These are phyloP conservation scores for Eleginops maclovinus DNA, from an alignment of 2,113 vertebrate genomes.

Conservation along the genomic window DNA sequence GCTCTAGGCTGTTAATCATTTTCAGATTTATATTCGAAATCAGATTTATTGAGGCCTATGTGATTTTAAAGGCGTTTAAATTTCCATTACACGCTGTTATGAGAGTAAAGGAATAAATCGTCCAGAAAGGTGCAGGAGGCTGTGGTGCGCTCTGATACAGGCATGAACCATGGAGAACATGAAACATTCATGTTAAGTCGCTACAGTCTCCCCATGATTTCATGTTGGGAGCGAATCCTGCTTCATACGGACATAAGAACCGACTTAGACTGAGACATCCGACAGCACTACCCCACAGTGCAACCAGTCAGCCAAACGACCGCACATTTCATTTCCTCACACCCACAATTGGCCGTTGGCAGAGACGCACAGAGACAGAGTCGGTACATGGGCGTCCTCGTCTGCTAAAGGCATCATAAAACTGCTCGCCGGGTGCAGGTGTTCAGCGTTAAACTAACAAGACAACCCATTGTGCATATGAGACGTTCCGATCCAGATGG, in stretches of 20 bases:
- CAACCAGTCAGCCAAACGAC: slow-evolving; percentile 63
- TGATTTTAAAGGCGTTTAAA: slow-evolving; percentile 38
- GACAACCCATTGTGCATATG: slow-evolving; percentile 80
- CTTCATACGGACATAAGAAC: slow-evolving; percentile 59
- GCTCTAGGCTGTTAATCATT: slow-evolving; percentile 37
- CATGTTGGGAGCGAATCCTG: slow-evolving; percentile 59
- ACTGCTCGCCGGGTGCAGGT: slow-evolving; percentile 59
- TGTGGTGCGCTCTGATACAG: slow-evolving; percentile 59
- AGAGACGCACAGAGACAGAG: slow-evolving; percentile 60
- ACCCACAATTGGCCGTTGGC: slow-evolving; percentile 67
- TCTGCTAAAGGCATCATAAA: slow-evolving; percentile 62
- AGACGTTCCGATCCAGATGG: slow-evolving; percentile 85
- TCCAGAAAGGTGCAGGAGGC: slow-evolving; percentile 49
- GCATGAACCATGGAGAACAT: slow-evolving; percentile 66
- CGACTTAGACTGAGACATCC: slow-evolving; percentile 58
- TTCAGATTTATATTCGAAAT: slow-evolving; percentile 36
- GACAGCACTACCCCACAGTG: slow-evolving; percentile 52
- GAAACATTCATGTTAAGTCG: slow-evolving; percentile 70
- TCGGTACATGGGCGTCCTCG: slow-evolving; percentile 76
- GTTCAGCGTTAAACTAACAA: slow-evolving; percentile 47
- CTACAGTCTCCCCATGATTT: slow-evolving; percentile 59
- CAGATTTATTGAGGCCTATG: slow-evolving; percentile 49
- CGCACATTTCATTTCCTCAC: slow-evolving; percentile 69
- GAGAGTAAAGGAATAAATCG: slow-evolving; percentile 64
- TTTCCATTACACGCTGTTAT: slow-evolving; percentile 49